These are phyloP conservation scores for Charaxes varanes DNA, from an alignment of 1,140 invertebrate species.

Conservation along the genomic window DNA sequence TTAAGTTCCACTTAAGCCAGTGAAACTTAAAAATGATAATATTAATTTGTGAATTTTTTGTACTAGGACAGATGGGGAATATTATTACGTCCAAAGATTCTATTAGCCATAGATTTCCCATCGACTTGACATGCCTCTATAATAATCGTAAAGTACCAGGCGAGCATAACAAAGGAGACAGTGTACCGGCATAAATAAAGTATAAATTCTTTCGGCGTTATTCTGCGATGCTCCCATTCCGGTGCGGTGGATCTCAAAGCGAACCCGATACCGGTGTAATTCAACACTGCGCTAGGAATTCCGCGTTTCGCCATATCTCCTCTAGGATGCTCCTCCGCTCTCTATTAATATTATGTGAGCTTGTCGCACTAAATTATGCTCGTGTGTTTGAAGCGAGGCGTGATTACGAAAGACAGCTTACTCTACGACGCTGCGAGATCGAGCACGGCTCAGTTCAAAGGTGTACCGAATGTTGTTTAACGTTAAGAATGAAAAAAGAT, in stretches of 20 bases:
- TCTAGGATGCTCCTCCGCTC: constrained; percentile 44
- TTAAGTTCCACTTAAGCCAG: too few species aligned
- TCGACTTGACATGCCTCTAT: constrained; percentile 34
- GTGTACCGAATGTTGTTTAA: too few species aligned
- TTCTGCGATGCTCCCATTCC: constrained; percentile 48
- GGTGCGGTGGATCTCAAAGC: constrained; percentile 59
- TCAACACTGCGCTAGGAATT: constrained; percentile 55
- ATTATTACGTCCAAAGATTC: too few species aligned
- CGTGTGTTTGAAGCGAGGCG: constrained; percentile 21
- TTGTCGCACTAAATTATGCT: constrained; percentile 39
- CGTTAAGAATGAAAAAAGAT: too few species aligned
- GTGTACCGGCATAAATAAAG: constrained; percentile 49
- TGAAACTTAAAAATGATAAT: too few species aligned
- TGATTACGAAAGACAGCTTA: constrained; percentile 13
- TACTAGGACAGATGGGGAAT: too few species aligned
- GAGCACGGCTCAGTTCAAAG: too few species aligned
- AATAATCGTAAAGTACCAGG: constrained; percentile 55
- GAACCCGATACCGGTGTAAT: constrained; percentile 55
- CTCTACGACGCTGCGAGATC: too few species aligned
- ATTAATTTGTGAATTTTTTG: too few species aligned
- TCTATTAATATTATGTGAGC: constrained; percentile 48
- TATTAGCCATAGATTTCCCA: constrained; percentile 26
- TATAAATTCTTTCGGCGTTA: constrained; percentile 49
- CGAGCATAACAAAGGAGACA: constrained; percentile 41
- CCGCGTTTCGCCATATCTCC: constrained; percentile 50